Conservation (phyloP, 2,888 invertebrate species). For the Caenorhabditis afra region DNA sequence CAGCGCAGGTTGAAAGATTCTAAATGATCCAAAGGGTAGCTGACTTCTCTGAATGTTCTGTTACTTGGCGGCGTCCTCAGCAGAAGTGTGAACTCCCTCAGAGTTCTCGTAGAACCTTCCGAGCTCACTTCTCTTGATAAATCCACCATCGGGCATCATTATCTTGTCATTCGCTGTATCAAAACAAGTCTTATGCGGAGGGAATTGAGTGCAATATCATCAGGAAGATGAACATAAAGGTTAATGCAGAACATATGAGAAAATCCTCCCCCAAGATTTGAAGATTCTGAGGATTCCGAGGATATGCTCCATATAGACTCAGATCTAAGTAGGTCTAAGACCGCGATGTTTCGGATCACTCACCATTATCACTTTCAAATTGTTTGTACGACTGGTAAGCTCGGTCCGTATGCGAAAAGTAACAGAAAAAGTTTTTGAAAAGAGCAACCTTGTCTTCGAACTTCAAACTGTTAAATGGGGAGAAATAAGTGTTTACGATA, state of each 20-base stretch:
- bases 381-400: conserved; percentile 75
- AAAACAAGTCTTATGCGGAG: not conserved
- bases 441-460: conserved; percentile 72
- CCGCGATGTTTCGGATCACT: not conserved
- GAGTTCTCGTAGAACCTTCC: conserved; percentile 75
- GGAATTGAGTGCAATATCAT: too few species aligned
- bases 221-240: too few species aligned
- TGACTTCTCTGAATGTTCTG: too few species aligned
- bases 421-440: conserved; percentile 77
- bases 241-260: too few species aligned
- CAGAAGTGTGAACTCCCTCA: conserved; percentile 68
- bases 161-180: conserved; percentile 72
- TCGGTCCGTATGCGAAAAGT: conserved; percentile 76
- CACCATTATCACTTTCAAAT: conserved; percentile 69
- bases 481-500: conserved; percentile 76
- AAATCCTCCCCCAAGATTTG: too few species aligned
- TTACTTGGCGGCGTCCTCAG: conserved; percentile 75
- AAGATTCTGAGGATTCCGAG: not conserved
- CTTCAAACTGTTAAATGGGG: conserved; percentile 71
- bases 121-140: conserved; percentile 72
- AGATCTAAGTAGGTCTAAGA: not conserved
- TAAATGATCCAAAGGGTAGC: too few species aligned
- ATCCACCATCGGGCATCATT: conserved; percentile 78
- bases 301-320: not conserved
- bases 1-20: conserved; percentile 76